Evolutionary conservation across 2,888 invertebrate species (phyloP).

Genomic region (Xestobium rufovillosum): DNA sequence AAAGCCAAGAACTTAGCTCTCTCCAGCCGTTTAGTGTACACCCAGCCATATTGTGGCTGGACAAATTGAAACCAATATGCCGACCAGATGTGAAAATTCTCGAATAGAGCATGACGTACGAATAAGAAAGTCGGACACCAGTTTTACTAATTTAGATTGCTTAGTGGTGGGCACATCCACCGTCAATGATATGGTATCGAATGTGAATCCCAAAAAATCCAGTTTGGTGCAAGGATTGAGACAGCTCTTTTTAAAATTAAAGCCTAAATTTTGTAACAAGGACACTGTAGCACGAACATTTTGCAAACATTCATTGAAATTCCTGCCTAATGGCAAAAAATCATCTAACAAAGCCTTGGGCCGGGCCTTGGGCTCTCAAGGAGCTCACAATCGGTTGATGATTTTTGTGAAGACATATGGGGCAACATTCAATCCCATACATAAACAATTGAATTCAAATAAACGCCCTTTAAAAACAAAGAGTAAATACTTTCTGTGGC

Average conservation of each 20-base stretch:
- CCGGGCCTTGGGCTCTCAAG: no score
- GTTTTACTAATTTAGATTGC: slow-evolving; percentile 2
- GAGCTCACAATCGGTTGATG: slow-evolving; percentile 20
- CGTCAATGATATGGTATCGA: slow-evolving; percentile 15
- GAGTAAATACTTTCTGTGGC: no score
- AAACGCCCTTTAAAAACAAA: no score
- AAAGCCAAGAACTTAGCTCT: slow-evolving; percentile 19
- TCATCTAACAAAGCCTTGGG: slow-evolving; percentile 22
- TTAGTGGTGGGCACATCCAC: slow-evolving; percentile 15
- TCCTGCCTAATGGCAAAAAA: slow-evolving; percentile 19
- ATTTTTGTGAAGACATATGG: slow-evolving; percentile 24
- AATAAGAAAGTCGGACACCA: slow-evolving; percentile 5
- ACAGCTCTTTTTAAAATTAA: slow-evolving; percentile 19
- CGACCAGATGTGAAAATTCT: slow-evolving; percentile 21
- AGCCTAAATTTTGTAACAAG: slow-evolving; percentile 16
- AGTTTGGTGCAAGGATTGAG: slow-evolving; percentile 13
- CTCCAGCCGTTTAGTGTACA: slow-evolving; percentile 19
- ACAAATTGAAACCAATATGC: slow-evolving; percentile 22
- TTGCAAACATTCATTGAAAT: slow-evolving; percentile 11
- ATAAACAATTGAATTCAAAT: slow-evolving; percentile 20
- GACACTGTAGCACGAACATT: slow-evolving; percentile 14
- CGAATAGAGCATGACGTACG: slow-evolving; percentile 19
- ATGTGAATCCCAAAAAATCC: slow-evolving; percentile 21
- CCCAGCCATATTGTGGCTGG: slow-evolving; percentile 26
- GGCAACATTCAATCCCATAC: slow-evolving; percentile 19